A percentile compares a stretch with the other conserved stretches of the same genome.
Evolutionary conservation across 2,113 vertebrate species (phyloP).

Genomic region (Reinhardtius hippoglossoides): DNA sequence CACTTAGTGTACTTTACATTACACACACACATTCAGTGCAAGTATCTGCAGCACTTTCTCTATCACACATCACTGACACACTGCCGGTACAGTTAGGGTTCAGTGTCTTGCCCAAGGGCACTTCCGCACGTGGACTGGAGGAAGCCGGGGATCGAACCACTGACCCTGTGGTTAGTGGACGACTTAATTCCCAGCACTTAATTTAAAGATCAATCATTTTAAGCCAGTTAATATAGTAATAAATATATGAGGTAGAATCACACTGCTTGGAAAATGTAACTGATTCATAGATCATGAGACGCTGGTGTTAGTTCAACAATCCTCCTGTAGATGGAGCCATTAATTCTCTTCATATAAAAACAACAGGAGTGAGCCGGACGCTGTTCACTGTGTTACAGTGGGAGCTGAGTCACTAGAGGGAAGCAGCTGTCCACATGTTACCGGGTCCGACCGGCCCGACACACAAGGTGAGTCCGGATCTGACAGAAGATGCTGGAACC

Average conservation of each 20-base stretch:
- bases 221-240: not conserved
- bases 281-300: not conserved
- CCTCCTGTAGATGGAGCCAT: constrained; percentile 62
- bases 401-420: constrained; percentile 63
- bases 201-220: too few species aligned
- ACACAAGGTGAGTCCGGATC: not conserved
- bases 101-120: too few species aligned
- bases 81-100: too few species aligned
- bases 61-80: too few species aligned
- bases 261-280: not conserved
- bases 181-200: too few species aligned
- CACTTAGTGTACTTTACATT: too few species aligned
- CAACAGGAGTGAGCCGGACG: not conserved
- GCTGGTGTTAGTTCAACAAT: constrained; percentile 6
- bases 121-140: too few species aligned
- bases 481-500: constrained; percentile 13
- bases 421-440: constrained; percentile 42
- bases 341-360: constrained; percentile 2
- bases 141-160: too few species aligned
- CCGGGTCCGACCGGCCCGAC: too few species aligned
- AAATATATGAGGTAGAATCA: not conserved
- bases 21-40: too few species aligned
- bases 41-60: too few species aligned
- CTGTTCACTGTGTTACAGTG: not conserved
- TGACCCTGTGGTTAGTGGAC: too few species aligned